These are phyloP conservation scores for Osmoderma eremita DNA, from an alignment of 2,888 invertebrate genomes.

Conservation along the genomic window DNA sequence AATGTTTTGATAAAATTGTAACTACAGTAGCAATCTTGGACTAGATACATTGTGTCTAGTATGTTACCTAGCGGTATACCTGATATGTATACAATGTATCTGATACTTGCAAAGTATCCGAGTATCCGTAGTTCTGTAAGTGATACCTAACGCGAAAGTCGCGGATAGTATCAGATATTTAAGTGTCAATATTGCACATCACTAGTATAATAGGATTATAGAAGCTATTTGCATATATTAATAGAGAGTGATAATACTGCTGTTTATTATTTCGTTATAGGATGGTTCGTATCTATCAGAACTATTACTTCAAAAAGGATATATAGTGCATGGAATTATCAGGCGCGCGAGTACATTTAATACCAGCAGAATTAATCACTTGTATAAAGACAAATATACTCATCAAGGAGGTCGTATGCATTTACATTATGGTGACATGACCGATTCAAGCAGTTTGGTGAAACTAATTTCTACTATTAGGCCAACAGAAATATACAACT, in stretches of 20 bases:
- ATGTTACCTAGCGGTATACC: too few species aligned
- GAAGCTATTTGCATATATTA: not conserved
- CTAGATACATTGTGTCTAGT: too few species aligned
- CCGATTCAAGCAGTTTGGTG: conserved; percentile 94
- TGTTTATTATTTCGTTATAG: conserved; percentile 65
- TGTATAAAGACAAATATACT: conserved; percentile 89
- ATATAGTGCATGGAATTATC: conserved; percentile 95
- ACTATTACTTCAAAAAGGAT: conserved; percentile 90
- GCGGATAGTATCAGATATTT: too few species aligned
- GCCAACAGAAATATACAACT: conserved; percentile 96
- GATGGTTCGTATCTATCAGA: conserved; percentile 99
- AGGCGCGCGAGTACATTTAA: conserved; percentile 96
- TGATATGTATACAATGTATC: too few species aligned
- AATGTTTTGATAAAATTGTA: too few species aligned
- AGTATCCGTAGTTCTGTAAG: too few species aligned
- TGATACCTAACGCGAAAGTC: too few species aligned
- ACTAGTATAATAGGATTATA: not conserved
- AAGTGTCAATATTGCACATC: not conserved
- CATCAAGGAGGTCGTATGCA: conserved; percentile 92
- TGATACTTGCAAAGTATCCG: too few species aligned
- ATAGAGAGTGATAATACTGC: not conserved
- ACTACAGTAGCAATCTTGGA: too few species aligned
- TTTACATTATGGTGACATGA: conserved; percentile 98
- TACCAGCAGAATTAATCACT: conserved; percentile 94
- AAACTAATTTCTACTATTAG: conserved; percentile 80